phyloP scores from a whole-genome alignment of 2,888 invertebrate genomes.

The Callinectes sapidus region DNA sequence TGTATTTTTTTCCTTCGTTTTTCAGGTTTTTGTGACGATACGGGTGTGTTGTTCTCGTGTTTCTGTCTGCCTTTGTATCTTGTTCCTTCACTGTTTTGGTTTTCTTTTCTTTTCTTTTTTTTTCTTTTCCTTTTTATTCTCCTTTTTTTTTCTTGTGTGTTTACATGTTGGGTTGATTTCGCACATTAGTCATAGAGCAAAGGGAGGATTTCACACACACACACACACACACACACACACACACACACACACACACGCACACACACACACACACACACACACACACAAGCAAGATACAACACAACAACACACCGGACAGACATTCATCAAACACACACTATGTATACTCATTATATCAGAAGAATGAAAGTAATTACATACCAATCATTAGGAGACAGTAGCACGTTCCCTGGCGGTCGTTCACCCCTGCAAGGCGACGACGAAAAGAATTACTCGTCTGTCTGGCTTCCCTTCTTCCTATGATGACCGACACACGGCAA shows the following conservation, averaged over 20 bases:
- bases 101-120: neutral
- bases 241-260: constrained; percentile 21
- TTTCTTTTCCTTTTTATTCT: neutral
- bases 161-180: neutral
- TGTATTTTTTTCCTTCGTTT: neutral
- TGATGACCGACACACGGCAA: constrained; percentile 5
- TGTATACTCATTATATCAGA: neutral
- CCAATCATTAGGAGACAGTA: neutral
- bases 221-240: constrained; percentile 24
- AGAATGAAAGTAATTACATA: constrained; percentile 2
- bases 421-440: constrained; percentile 16
- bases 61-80: neutral
- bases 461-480: neutral
- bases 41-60: neutral
- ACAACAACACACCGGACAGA: neutral
- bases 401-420: neutral
- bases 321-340: neutral
- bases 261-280: constrained; percentile 11
- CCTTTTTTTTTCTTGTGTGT: neutral
- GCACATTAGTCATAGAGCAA: neutral
- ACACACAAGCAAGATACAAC: neutral
- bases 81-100: neutral
- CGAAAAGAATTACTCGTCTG: neutral
- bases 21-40: neutral
- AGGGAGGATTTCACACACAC: neutral